Evolutionary conservation across 2,888 invertebrate species (phyloP).

Genomic region (Pecten maximus): DNA sequence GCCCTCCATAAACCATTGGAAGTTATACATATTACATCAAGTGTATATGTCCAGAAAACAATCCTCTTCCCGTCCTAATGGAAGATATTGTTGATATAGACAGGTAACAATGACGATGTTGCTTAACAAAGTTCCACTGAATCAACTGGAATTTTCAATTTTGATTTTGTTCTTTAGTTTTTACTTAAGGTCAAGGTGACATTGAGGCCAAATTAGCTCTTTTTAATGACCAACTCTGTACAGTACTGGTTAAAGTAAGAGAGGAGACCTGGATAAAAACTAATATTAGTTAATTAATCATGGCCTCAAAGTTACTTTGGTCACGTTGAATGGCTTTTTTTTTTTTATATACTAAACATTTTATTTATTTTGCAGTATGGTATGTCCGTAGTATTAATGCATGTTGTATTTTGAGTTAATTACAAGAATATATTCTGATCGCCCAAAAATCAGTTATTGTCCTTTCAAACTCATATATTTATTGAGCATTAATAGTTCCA

Average conservation of each 20-base stretch:
- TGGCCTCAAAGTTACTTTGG: background rate
- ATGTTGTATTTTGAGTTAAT: no score
- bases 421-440: no score
- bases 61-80: no score
- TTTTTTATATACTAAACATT: background rate
- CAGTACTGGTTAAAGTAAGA: background rate
- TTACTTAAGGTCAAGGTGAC: background rate
- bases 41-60: no score
- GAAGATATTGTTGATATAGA: no score
- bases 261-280: background rate
- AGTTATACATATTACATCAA: no score
- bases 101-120: no score
- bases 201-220: background rate
- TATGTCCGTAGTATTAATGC: background rate
- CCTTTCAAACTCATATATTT: no score
- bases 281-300: background rate
- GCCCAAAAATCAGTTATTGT: no score
- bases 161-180: background rate
- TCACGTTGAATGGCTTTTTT: background rate
- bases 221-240: background rate
- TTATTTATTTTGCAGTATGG: background rate
- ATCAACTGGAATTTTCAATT: background rate
- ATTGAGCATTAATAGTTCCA: no score
- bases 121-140: no score
- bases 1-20: no score